Percentiles rank a stretch among this genome's conserved stretches.
Conservation (phyloP, 2,797 vertebrate species). For the Columba guinea region DNA sequence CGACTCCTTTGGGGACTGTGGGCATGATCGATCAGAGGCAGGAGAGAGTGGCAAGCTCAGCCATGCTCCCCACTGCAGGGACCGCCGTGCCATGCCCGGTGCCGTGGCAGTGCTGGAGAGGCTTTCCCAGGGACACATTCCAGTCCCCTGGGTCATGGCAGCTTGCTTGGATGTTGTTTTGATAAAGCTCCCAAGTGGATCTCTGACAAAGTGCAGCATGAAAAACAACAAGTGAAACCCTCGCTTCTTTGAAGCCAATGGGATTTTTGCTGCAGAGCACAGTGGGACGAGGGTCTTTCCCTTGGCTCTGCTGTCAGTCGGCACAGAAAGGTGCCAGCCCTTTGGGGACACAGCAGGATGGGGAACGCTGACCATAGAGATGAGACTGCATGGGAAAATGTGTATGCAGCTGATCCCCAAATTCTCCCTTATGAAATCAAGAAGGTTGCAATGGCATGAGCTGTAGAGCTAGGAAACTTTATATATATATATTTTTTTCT, state of each 20-base stretch:
- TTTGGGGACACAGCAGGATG: neutral
- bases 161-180: neutral
- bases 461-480: neutral
- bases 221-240: neutral
- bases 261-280: neutral
- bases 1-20: neutral
- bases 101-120: neutral
- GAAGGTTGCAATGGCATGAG: neutral
- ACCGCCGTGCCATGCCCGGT: fast-evolving
- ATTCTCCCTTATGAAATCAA: neutral
- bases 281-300: neutral
- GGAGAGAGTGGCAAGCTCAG: neutral
- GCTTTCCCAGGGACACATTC: constrained; percentile 43
- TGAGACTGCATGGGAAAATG: neutral
- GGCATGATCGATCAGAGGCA: neutral
- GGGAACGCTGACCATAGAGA: neutral
- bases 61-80: fast-evolving
- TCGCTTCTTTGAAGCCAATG: fast-evolving
- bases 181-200: neutral
- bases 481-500: too few species aligned
- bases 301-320: neutral
- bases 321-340: fast-evolving
- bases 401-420: neutral
- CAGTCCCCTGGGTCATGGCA: constrained; percentile 14
- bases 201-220: constrained; percentile 7